Conservation (phyloP, 1,140 invertebrate species). For the Gryllus bimaculatus region DNA sequence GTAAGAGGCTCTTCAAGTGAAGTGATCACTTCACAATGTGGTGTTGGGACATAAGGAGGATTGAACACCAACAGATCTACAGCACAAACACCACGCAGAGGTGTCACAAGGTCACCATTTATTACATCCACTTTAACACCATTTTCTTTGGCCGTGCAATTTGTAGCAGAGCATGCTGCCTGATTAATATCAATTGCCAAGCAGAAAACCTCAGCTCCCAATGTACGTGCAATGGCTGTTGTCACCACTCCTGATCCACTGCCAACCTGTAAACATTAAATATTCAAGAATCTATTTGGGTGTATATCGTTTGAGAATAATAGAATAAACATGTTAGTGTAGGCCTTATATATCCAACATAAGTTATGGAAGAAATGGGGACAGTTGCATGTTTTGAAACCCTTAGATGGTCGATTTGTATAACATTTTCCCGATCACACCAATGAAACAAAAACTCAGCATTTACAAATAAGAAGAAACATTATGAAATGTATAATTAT, state of each 20-base stretch:
- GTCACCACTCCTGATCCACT: slow-evolving; percentile 88
- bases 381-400: no score
- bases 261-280: slow-evolving; percentile 38
- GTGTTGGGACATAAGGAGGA: slow-evolving; percentile 94
- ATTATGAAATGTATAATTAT: no score
- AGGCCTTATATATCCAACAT: no score
- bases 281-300: no score
- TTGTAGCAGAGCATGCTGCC: slow-evolving; percentile 60
- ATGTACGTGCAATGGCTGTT: slow-evolving; percentile 66
- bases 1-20: slow-evolving; percentile 35
- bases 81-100: slow-evolving; percentile 34
- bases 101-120: slow-evolving; percentile 53
- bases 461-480: no score
- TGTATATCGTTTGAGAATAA: no score
- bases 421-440: no score
- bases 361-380: no score
- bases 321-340: no score
- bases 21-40: slow-evolving; percentile 50
- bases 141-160: slow-evolving; percentile 55
- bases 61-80: slow-evolving; percentile 92
- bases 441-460: no score
- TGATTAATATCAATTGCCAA: slow-evolving; percentile 77
- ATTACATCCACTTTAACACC: slow-evolving; percentile 51
- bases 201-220: slow-evolving; percentile 45
- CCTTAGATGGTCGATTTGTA: no score